phyloP scores from a whole-genome alignment of 2,797 vertebrate genomes.

The Nannoperca obscura region DNA sequence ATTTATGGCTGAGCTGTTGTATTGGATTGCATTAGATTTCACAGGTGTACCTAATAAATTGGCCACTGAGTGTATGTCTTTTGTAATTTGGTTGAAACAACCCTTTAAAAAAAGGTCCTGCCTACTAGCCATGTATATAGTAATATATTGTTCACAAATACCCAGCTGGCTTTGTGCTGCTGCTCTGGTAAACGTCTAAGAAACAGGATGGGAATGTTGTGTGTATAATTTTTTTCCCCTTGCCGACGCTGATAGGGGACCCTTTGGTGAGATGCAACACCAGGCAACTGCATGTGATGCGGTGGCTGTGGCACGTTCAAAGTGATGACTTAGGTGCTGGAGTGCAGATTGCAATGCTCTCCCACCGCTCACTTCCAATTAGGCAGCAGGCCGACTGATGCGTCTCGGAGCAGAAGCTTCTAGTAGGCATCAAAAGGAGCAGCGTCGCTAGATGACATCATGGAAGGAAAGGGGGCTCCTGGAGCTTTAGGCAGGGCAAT shows the following conservation, averaged over 20 bases:
- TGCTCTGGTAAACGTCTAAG: not conserved
- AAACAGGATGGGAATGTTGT: conserved; percentile 36
- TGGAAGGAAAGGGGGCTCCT: conserved; percentile 48
- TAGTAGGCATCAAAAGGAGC: conserved; percentile 78
- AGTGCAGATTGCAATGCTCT: conserved; percentile 79
- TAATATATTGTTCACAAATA: not conserved
- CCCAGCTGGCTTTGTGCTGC: conserved; percentile 11
- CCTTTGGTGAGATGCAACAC: conserved; percentile 64
- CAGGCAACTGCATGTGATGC: conserved; percentile 55
- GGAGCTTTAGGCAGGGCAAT: conserved; percentile 51
- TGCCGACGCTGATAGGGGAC: conserved; percentile 47
- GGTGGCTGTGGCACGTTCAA: conserved; percentile 65
- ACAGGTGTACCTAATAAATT: not conserved
- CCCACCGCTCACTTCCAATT: conserved; percentile 81
- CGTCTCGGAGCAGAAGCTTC: conserved; percentile 81
- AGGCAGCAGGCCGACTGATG: conserved; percentile 78
- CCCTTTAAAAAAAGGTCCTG: not conserved
- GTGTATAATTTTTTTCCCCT: conserved; percentile 29
- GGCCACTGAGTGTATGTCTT: not conserved
- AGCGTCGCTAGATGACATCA: conserved; percentile 67
- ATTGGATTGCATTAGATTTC: not conserved
- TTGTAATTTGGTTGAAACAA: not conserved
- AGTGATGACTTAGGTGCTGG: conserved; percentile 76
- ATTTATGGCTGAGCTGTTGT: not conserved
- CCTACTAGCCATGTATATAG: not conserved